Percentiles rank a stretch among this genome's conserved stretches.
Conservation (phyloP, 2,888 invertebrate species). For the Pseudococcus longispinus region DNA sequence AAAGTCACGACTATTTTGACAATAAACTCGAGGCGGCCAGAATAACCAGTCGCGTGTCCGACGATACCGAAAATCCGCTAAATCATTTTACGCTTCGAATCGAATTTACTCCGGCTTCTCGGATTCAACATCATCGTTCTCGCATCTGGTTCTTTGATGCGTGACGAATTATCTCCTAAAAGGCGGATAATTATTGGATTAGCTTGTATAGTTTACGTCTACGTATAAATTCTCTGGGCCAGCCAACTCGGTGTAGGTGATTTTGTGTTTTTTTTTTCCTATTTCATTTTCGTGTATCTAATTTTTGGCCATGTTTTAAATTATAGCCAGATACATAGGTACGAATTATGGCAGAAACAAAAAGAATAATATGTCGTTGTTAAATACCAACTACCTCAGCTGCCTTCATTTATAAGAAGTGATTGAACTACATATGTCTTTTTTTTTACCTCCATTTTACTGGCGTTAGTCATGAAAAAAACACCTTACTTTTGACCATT, state of each 20-base stretch:
- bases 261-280: too few species aligned
- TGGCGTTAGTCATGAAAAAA: not conserved
- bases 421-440: constrained; percentile 10
- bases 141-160: constrained; percentile 39
- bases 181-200: constrained; percentile 45
- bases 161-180: constrained; percentile 37
- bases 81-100: constrained; percentile 35
- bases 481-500: not conserved
- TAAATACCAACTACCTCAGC: not conserved
- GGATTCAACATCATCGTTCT: not conserved
- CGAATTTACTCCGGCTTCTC: constrained; percentile 33
- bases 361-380: not conserved
- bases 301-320: not conserved
- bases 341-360: not conserved
- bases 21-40: constrained; percentile 34
- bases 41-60: constrained; percentile 39
- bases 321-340: not conserved
- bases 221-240: not conserved
- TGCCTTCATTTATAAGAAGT: not conserved
- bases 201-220: constrained; percentile 17
- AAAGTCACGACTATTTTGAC: constrained; percentile 43
- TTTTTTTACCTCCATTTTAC: not conserved
- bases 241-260: too few species aligned
- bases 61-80: constrained; percentile 20
- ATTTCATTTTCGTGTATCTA: not conserved